phyloP scores from a whole-genome alignment of 1,140 invertebrate genomes.

The Xylocopa sonorina region DNA sequence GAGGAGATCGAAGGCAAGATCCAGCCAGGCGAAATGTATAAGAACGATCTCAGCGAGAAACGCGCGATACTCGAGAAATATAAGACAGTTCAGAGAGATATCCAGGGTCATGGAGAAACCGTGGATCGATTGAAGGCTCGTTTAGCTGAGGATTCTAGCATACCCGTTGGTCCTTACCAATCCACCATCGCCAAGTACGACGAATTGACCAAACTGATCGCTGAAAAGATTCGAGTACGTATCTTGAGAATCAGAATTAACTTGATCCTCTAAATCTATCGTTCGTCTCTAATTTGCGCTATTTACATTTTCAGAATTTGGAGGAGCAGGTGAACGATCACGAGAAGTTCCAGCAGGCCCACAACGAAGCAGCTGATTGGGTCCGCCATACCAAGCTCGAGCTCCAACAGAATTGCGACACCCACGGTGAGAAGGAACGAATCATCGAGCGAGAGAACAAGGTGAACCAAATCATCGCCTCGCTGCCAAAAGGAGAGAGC shows the following conservation, averaged over 20 bases:
- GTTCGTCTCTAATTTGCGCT: no score
- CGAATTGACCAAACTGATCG: constrained; percentile 85
- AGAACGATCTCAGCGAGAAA: constrained; percentile 95
- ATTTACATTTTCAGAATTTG: constrained; percentile 82
- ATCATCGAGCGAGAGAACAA: constrained; percentile 89
- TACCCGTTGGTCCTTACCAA: constrained; percentile 87
- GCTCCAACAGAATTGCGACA: constrained; percentile 92
- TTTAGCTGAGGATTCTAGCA: constrained; percentile 85
- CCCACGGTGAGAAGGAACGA: constrained; percentile 90
- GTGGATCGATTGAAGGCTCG: constrained; percentile 88
- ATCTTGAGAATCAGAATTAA: neutral
- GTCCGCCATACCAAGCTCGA: constrained; percentile 91
- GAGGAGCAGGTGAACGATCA: constrained; percentile 93
- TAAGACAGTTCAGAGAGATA: constrained; percentile 89
- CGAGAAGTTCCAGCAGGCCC: constrained; percentile 92
- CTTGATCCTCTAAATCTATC: no score
- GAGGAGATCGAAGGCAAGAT: constrained; percentile 93
- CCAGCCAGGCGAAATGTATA: constrained; percentile 86
- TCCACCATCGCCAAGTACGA: constrained; percentile 88
- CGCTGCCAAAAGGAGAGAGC: constrained; percentile 87
- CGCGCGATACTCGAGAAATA: constrained; percentile 93
- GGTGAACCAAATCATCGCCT: constrained; percentile 86
- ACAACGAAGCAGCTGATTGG: constrained; percentile 93
- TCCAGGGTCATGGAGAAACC: constrained; percentile 88
- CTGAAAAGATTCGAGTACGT: constrained; percentile 84